Evolutionary conservation across 2,888 invertebrate species (phyloP).

Genomic region (Cactoblastis cactorum): DNA sequence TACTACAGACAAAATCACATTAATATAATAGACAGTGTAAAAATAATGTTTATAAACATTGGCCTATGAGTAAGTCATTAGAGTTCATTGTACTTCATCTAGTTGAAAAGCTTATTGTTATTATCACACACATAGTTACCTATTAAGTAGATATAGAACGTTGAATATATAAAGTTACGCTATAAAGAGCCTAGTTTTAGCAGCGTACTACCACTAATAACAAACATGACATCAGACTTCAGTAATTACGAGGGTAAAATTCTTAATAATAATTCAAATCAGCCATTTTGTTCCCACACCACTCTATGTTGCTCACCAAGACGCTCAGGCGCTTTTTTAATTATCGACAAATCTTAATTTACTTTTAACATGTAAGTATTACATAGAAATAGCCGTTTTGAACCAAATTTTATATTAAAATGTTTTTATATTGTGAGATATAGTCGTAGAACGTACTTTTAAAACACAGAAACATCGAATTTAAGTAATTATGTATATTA

Average conservation of each 20-base stretch:
- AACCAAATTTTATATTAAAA: not conserved
- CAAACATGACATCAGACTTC: constrained; percentile 41
- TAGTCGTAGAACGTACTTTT: not conserved
- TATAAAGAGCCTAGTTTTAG: constrained; percentile 41
- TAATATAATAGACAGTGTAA: constrained; percentile 72
- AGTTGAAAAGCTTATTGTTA: constrained; percentile 75
- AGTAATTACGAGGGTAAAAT: constrained; percentile 26
- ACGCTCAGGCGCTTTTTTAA: constrained; percentile 12
- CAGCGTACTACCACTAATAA: constrained; percentile 32
- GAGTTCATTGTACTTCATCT: constrained; percentile 74
- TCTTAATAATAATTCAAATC: constrained; percentile 31
- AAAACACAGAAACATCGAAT: not conserved
- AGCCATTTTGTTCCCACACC: constrained; percentile 33
- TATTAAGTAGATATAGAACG: constrained; percentile 65
- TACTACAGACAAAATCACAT: constrained; percentile 73
- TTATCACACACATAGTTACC: constrained; percentile 73
- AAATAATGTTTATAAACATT: constrained; percentile 77
- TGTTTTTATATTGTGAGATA: not conserved
- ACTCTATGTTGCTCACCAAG: constrained; percentile 21
- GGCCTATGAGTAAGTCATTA: constrained; percentile 67
- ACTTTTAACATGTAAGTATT: not conserved
- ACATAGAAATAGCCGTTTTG: not conserved
- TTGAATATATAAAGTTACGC: constrained; percentile 65
- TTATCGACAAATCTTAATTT: not conserved
- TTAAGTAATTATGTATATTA: not conserved